Evolutionary conservation across 2,888 invertebrate genomes (phyloP).

Genomic region (Heteromurus nitidus): DNA sequence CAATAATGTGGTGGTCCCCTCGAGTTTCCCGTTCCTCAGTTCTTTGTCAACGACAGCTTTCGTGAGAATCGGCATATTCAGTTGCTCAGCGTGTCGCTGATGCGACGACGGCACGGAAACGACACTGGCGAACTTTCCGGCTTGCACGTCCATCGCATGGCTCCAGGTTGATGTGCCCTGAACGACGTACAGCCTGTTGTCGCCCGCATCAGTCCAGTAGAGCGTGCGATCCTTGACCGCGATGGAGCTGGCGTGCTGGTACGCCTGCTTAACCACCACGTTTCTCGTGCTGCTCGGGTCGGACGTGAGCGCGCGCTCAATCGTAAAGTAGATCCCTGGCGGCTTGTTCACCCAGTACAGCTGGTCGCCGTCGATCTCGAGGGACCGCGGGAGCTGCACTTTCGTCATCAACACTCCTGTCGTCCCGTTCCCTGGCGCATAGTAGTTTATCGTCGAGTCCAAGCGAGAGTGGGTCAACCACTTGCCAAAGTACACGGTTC

Average conservation of each 20-base stretch:
- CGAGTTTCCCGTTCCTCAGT: too few relatives aligned
- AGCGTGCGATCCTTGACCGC: conserved; percentile 2
- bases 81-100: too few relatives aligned
- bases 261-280: neutral
- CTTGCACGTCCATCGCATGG: neutral
- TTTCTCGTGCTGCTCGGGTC: neutral
- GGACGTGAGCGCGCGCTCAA: conserved; percentile 23
- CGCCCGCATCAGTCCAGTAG: conserved; percentile 27
- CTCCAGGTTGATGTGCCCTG: neutral
- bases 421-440: neutral
- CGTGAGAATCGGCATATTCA: too few relatives aligned
- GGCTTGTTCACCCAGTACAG: conserved; percentile 49
- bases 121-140: neutral
- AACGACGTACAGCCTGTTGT: conserved; percentile 17
- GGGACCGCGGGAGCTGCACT: conserved; percentile 17
- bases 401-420: neutral
- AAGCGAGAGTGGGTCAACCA: neutral
- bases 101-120: too few relatives aligned
- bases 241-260: conserved; percentile 31
- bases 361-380: neutral
- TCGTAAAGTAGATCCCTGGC: conserved; percentile 50
- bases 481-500: neutral
- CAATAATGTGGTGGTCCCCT: too few relatives aligned
- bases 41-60: too few relatives aligned
- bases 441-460: neutral